Percentiles rank a stretch among this genome's conserved stretches.
Conservation (phyloP, 2,797 vertebrate genomes). For the Remorina albescens region DNA sequence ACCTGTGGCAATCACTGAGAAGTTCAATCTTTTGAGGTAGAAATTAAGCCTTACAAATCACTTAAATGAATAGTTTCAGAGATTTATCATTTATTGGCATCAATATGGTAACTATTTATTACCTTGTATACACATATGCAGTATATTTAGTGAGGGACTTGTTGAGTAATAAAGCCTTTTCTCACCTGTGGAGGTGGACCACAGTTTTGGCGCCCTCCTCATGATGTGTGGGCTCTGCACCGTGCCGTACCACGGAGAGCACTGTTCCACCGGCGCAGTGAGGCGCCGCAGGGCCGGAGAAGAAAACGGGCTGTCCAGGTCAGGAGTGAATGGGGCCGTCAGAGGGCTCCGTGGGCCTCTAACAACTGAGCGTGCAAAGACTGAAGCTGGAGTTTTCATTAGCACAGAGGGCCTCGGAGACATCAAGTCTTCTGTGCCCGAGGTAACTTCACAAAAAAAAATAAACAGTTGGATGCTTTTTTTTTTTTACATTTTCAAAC, state of each 20-base stretch:
- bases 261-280: conserved; percentile 79
- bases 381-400: conserved; percentile 83
- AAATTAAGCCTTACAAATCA: background rate
- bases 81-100: background rate
- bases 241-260: conserved; percentile 85
- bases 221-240: conserved; percentile 88
- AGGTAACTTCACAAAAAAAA: conserved; percentile 65
- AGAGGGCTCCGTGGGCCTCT: conserved; percentile 78
- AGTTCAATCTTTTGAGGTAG: background rate
- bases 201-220: conserved; percentile 91
- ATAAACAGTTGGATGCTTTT: background rate
- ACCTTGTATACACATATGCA: background rate
- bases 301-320: conserved; percentile 84
- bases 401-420: conserved; percentile 77
- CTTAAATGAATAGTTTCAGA: background rate
- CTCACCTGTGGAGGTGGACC: conserved; percentile 91
- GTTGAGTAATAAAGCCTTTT: background rate
- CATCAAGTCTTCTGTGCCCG: conserved; percentile 81
- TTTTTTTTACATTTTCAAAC: background rate
- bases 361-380: conserved; percentile 84
- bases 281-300: conserved; percentile 84
- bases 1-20: background rate
- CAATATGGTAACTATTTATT: no score
- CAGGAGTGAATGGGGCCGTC: conserved; percentile 83
- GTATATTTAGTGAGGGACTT: background rate